These are phyloP conservation scores for Brachionichthys hirsutus DNA, from an alignment of 2,113 vertebrate genomes.

Conservation along the genomic window DNA sequence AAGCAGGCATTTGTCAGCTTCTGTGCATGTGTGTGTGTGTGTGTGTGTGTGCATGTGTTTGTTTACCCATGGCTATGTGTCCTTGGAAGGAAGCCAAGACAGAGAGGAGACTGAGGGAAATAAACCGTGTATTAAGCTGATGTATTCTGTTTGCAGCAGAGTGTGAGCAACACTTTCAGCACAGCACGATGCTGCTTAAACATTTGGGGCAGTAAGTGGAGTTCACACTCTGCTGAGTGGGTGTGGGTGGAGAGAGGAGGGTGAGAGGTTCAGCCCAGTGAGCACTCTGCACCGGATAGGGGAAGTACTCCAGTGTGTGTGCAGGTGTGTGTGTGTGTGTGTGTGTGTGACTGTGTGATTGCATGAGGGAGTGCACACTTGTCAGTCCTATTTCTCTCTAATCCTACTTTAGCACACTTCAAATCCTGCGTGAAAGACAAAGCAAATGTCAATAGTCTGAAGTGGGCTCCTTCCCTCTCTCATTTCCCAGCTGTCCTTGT, in stretches of 20 bases:
- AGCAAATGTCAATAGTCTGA: conserved; percentile 54
- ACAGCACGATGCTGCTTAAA: conserved; percentile 15
- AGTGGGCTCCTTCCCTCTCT: conserved; percentile 26
- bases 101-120: neutral
- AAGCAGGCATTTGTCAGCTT: conserved; percentile 51
- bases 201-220: conserved; percentile 23
- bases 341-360: conserved; percentile 12
- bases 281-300: conserved; percentile 15
- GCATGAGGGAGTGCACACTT: conserved; percentile 16
- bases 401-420: conserved; percentile 41
- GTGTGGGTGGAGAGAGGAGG: conserved; percentile 17
- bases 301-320: conserved; percentile 40
- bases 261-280: conserved; percentile 43
- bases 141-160: conserved; percentile 9
- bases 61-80: conserved; percentile 12
- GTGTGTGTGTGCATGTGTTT: conserved; percentile 7
- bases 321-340: conserved; percentile 15
- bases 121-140: conserved; percentile 6
- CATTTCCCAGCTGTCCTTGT: neutral
- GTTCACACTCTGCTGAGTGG: conserved; percentile 46
- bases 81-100: conserved; percentile 19
- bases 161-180: conserved; percentile 10
- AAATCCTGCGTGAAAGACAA: conserved; percentile 44
- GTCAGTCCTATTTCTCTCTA: conserved; percentile 10
- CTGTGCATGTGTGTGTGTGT: conserved; percentile 28